Conservation (phyloP, 2,113 vertebrate species). For the Genyomyrus donnyi region DNA sequence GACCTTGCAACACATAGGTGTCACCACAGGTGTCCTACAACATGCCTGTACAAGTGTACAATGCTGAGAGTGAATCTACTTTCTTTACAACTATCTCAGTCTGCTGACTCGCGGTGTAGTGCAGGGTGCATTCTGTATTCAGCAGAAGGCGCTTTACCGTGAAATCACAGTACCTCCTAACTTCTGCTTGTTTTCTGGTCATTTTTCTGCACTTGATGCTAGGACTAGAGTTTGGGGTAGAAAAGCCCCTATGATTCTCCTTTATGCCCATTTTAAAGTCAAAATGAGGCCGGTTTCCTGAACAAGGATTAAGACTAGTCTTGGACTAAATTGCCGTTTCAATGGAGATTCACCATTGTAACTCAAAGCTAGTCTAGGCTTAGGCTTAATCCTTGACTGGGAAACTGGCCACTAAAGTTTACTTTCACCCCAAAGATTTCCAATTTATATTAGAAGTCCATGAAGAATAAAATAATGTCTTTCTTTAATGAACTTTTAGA, state of each 20-base stretch:
- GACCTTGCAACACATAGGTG: neutral
- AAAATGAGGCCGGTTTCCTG: neutral
- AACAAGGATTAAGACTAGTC: too few relatives aligned
- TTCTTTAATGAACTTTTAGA: neutral
- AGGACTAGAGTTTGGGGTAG: neutral
- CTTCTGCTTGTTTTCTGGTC: neutral
- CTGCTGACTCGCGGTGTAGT: neutral
- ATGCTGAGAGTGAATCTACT: neutral
- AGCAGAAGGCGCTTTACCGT: neutral
- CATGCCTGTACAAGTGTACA: neutral
- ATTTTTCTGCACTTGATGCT: neutral
- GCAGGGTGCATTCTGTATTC: neutral
- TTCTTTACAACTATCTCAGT: constrained; percentile 14
- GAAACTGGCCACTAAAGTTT: neutral
- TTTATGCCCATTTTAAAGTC: neutral
- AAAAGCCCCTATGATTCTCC: neutral
- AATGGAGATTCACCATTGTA: too few relatives aligned
- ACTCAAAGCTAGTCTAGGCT: too few relatives aligned
- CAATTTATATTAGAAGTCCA: neutral
- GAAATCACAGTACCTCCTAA: neutral
- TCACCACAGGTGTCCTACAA: neutral
- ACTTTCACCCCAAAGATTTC: neutral
- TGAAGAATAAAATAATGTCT: neutral
- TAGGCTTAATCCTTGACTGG: too few relatives aligned
- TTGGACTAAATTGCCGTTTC: too few relatives aligned